Evolutionary conservation across 2,888 invertebrate genomes (phyloP).

Genomic region (Cephus nigrinus): DNA sequence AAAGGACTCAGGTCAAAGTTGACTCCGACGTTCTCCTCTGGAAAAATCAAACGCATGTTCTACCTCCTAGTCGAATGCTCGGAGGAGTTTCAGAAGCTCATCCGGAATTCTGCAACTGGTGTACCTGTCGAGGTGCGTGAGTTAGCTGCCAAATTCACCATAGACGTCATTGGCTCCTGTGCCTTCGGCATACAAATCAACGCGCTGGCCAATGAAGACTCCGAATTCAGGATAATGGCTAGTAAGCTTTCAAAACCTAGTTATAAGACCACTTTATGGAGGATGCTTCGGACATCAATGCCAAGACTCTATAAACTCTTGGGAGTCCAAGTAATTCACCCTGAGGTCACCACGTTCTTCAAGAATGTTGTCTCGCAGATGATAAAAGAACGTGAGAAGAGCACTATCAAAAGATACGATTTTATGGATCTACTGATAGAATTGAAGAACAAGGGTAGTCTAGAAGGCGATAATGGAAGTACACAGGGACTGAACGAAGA

Average conservation of each 20-base stretch:
- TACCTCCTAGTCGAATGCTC: constrained; percentile 62
- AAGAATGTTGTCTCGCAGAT: constrained; percentile 57
- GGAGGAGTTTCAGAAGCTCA: constrained; percentile 53
- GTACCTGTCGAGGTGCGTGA: constrained; percentile 61
- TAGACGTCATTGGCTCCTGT: constrained; percentile 68
- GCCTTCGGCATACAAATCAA: constrained; percentile 68
- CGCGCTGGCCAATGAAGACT: constrained; percentile 60
- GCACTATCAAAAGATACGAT: constrained; percentile 54
- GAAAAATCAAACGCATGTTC: constrained; percentile 68
- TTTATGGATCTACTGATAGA: constrained; percentile 64
- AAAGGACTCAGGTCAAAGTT: constrained; percentile 65
- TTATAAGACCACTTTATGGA: constrained; percentile 56
- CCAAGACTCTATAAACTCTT: constrained; percentile 50
- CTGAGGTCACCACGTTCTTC: constrained; percentile 56
- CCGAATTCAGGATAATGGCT: constrained; percentile 61
- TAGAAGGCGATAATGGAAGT: constrained; percentile 31
- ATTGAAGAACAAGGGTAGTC: constrained; percentile 52
- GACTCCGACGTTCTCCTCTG: constrained; percentile 68
- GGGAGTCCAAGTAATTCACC: constrained; percentile 53
- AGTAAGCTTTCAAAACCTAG: constrained; percentile 58
- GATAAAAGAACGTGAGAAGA: constrained; percentile 53
- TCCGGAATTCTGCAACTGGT: constrained; percentile 32
- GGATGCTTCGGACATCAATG: constrained; percentile 57
- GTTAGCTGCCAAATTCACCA: constrained; percentile 65
- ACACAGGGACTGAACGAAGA: constrained; percentile 27